phyloP scores from a whole-genome alignment of 2,797 vertebrate genomes.

The Pangasius djambal region DNA sequence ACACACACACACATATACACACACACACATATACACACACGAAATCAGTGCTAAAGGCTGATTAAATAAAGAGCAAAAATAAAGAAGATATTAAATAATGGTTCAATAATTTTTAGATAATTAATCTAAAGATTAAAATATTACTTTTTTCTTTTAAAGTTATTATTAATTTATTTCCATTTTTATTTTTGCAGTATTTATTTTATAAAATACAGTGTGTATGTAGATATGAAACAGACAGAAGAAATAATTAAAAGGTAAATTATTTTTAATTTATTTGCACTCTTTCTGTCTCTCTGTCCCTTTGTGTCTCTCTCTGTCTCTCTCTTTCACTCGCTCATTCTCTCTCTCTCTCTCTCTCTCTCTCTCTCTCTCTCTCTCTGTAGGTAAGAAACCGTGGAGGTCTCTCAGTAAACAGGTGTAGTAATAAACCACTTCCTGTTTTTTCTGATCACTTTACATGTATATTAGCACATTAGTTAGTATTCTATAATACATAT shows the following conservation, averaged over 20 bases:
- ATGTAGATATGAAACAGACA: background rate
- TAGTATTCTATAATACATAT: background rate
- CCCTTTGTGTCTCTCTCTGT: background rate
- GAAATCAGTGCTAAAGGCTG: background rate
- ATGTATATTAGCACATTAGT: background rate
- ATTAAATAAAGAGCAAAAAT: background rate
- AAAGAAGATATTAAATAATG: background rate
- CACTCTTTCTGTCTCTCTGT: background rate
- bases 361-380: conserved; percentile 33
- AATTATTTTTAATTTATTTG: background rate
- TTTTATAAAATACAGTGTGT: background rate
- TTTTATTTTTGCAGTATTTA: background rate
- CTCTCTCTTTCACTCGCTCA: background rate
- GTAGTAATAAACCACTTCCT: conserved; percentile 57
- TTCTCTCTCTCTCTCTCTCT: conserved; percentile 55
- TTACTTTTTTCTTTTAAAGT: background rate
- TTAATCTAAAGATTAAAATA: background rate
- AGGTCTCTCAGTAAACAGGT: conserved; percentile 82
- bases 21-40: background rate
- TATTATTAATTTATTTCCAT: background rate
- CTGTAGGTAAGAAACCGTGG: conserved; percentile 77
- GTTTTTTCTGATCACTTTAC: background rate
- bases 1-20: background rate
- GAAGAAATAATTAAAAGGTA: background rate
- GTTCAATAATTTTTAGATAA: background rate